Percentiles rank a stretch among this genome's conserved stretches.
phyloP scores from a whole-genome alignment of 2,888 invertebrate genomes.

The Pachydiplax longipennis region DNA sequence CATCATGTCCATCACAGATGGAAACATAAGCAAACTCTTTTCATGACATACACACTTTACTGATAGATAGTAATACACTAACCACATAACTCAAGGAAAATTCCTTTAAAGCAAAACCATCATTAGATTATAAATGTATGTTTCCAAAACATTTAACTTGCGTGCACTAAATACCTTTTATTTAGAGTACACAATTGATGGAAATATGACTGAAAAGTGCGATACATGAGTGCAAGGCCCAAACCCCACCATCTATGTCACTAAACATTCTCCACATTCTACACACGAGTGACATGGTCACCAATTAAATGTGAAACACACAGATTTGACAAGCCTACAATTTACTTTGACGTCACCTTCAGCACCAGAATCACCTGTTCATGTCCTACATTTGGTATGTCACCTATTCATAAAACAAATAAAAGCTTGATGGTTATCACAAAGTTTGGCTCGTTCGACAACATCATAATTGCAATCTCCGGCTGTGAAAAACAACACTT shows the following conservation, averaged over 20 bases:
- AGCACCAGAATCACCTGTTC: conserved; percentile 16
- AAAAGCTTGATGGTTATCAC: conserved; percentile 29
- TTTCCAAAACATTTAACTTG: neutral
- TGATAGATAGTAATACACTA: neutral
- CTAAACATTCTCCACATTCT: conserved; percentile 15
- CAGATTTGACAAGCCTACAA: conserved; percentile 17
- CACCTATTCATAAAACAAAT: conserved; percentile 17
- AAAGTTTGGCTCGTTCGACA: conserved; percentile 3
- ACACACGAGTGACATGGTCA: neutral
- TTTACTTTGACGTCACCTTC: neutral
- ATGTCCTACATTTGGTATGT: neutral
- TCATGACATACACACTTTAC: neutral
- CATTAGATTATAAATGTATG: neutral
- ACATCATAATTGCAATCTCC: conserved; percentile 14
- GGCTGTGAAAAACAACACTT: neutral
- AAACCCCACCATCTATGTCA: conserved; percentile 30
- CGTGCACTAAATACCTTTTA: conserved; percentile 42
- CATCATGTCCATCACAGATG: neutral
- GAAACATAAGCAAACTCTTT: neutral
- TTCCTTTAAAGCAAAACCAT: neutral
- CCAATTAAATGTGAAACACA: conserved; percentile 27
- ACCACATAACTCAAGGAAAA: neutral
- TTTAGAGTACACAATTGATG: conserved; percentile 41
- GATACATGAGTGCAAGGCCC: conserved; percentile 44
- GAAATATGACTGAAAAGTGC: conserved; percentile 30